Percentiles rank a stretch among this genome's conserved stretches.
These are phyloP conservation scores for Porites rus DNA, from an alignment of 92 coral and sea anemone genomes.

Conservation along the genomic window DNA sequence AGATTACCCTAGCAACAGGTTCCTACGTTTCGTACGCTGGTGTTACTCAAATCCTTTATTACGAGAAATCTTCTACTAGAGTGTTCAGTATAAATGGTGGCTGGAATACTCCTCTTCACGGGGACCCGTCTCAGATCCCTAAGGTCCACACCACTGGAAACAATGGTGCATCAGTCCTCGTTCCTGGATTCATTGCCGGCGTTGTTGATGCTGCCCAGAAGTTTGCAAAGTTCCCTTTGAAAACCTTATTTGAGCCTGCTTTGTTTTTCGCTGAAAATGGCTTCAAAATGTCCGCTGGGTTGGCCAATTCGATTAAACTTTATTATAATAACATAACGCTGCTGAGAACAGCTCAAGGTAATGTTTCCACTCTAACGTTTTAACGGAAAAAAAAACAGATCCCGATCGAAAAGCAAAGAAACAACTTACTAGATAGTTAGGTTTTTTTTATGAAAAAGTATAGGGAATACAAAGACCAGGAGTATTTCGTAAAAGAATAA, in stretches of 20 bases:
- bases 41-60: slow-evolving; percentile 87
- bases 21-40: slow-evolving; percentile 94
- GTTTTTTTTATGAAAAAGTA: too few species aligned
- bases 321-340: slow-evolving; percentile 77
- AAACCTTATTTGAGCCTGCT: slow-evolving; percentile 89
- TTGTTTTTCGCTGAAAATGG: slow-evolving; percentile 77
- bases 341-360: slow-evolving; percentile 87
- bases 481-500: too few species aligned
- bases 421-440: too few species aligned
- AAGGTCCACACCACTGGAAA: slow-evolving; percentile 70
- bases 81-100: slow-evolving; percentile 90
- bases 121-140: slow-evolving; percentile 72
- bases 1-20: slow-evolving; percentile 85
- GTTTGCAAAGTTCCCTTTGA: slow-evolving; percentile 83
- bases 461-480: too few species aligned
- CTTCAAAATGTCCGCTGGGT: slow-evolving; percentile 20
- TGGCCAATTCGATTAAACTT: slow-evolving; percentile 64
- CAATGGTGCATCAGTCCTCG: slow-evolving; percentile 89
- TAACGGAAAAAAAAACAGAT: too few species aligned
- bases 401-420: too few species aligned
- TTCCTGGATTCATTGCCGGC: slow-evolving; percentile 97
- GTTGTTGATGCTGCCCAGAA: slow-evolving; percentile 78
- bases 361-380: not conserved
- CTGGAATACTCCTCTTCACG: slow-evolving; percentile 79
- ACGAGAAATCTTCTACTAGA: slow-evolving; percentile 72